phyloP scores from a whole-genome alignment of 2,113 vertebrate species.

The Deroptyus accipitrinus region DNA sequence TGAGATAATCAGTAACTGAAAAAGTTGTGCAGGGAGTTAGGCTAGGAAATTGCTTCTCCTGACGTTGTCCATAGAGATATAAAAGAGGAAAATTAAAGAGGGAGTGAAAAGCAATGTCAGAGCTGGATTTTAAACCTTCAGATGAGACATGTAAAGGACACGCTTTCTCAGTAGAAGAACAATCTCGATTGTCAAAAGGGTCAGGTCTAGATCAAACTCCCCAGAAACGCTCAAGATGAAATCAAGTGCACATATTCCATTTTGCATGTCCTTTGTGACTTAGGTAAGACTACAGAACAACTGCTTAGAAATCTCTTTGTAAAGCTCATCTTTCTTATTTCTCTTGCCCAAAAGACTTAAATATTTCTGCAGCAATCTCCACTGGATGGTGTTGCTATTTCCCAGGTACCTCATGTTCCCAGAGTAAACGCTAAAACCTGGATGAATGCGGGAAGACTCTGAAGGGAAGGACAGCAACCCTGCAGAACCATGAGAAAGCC shows the following conservation, averaged over 20 bases:
- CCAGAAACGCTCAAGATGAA: background rate
- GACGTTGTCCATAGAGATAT: background rate
- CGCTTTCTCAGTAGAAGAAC: background rate
- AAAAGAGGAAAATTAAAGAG: background rate
- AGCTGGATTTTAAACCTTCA: background rate
- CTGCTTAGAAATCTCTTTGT: background rate
- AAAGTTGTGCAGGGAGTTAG: background rate
- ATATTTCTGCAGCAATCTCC: background rate
- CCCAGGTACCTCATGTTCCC: background rate
- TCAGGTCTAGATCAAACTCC: background rate
- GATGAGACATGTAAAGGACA: background rate
- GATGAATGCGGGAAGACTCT: background rate
- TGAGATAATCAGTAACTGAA: background rate
- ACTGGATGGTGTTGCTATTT: background rate
- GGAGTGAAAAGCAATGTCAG: background rate
- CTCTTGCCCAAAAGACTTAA: background rate
- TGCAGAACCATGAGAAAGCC: background rate
- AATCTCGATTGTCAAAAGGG: background rate
- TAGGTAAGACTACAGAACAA: background rate
- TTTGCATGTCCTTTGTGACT: background rate
- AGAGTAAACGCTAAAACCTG: background rate
- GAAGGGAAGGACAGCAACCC: background rate
- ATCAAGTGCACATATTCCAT: background rate
- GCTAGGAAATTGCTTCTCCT: background rate
- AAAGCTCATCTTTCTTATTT: background rate